phyloP scores from a whole-genome alignment of 2,888 invertebrate genomes.

The Nemapogon koenigi region DNA sequence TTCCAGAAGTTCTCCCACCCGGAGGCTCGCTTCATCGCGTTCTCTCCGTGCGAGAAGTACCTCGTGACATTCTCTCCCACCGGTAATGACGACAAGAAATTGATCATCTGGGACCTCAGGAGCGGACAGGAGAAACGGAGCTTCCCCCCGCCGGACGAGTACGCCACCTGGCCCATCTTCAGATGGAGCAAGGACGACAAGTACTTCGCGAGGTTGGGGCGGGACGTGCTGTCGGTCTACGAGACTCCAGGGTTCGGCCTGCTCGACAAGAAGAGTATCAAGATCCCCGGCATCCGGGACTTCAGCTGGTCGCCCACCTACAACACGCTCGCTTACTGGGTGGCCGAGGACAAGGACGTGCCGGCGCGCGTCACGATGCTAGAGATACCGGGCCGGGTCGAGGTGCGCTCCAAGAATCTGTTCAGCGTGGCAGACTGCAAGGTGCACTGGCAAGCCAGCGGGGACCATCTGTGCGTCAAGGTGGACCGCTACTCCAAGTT shows the following conservation, averaged over 20 bases:
- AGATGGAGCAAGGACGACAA: conserved; percentile 97
- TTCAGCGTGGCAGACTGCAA: conserved; percentile 99
- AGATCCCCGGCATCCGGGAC: conserved; percentile 85
- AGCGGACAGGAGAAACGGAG: conserved; percentile 93
- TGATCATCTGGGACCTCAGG: conserved; percentile 91
- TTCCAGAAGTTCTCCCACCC: conserved; percentile 90
- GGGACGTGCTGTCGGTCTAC: conserved; percentile 88
- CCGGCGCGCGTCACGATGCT: conserved; percentile 94
- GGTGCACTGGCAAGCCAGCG: conserved; percentile 98
- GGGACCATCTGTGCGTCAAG: conserved; percentile 97
- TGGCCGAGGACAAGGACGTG: conserved; percentile 95
- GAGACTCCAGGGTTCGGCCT: conserved; percentile 96
- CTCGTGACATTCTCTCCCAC: conserved; percentile 93
- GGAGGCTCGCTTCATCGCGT: conserved; percentile 94
- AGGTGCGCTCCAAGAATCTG: conserved; percentile 91
- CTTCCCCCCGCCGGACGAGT: conserved; percentile 84
- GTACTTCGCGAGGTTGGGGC: conserved; percentile 89
- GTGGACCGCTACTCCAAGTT: conserved; percentile 80
- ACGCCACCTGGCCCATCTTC: conserved; percentile 91
- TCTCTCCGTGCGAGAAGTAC: conserved; percentile 97
- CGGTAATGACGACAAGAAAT: conserved; percentile 79
- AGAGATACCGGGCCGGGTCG: conserved; percentile 89
- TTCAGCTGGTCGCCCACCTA: conserved; percentile 99
- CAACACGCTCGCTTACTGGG: conserved; percentile 97
- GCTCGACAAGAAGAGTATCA: conserved; percentile 93